These are phyloP conservation scores for Boloria selene DNA, from an alignment of 2,888 invertebrate species.

Conservation along the genomic window DNA sequence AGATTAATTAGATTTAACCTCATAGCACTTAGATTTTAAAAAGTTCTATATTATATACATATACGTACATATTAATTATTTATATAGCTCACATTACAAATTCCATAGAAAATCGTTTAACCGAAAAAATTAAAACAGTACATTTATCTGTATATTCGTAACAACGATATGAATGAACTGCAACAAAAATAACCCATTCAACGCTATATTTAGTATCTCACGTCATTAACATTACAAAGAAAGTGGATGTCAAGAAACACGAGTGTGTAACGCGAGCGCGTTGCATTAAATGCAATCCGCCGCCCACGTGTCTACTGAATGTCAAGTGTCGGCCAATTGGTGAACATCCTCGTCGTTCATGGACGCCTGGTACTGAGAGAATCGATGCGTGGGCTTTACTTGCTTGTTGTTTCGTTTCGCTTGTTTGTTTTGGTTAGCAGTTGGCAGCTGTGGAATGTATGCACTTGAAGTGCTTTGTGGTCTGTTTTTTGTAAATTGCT, in stretches of 20 bases:
- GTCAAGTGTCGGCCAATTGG: constrained; percentile 28
- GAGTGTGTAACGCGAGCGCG: constrained; percentile 18
- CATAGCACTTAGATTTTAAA: too few species aligned
- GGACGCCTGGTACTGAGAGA: constrained; percentile 31
- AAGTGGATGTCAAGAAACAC: constrained; percentile 4
- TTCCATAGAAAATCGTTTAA: too few species aligned
- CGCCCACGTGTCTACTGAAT: constrained; percentile 15
- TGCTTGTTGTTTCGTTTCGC: not conserved
- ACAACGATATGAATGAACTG: not conserved
- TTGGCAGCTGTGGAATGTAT: not conserved
- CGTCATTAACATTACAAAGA: not conserved
- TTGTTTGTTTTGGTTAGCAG: constrained; percentile 1
- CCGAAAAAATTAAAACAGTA: too few species aligned
- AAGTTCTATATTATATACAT: too few species aligned
- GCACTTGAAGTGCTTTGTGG: not conserved
- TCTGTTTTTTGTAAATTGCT: not conserved
- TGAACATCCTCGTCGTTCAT: constrained; percentile 27
- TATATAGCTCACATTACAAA: too few species aligned
- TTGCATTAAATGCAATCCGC: constrained; percentile 17
- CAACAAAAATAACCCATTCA: not conserved
- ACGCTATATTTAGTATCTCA: not conserved
- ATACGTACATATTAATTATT: too few species aligned
- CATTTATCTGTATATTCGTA: too few species aligned
- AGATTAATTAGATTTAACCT: too few species aligned
- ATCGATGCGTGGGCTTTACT: constrained; percentile 28